A percentile compares a stretch with the other conserved stretches of the same genome.
phyloP scores from a whole-genome alignment of 2,888 invertebrate species.

The Thecocarcelia acutangulata region DNA sequence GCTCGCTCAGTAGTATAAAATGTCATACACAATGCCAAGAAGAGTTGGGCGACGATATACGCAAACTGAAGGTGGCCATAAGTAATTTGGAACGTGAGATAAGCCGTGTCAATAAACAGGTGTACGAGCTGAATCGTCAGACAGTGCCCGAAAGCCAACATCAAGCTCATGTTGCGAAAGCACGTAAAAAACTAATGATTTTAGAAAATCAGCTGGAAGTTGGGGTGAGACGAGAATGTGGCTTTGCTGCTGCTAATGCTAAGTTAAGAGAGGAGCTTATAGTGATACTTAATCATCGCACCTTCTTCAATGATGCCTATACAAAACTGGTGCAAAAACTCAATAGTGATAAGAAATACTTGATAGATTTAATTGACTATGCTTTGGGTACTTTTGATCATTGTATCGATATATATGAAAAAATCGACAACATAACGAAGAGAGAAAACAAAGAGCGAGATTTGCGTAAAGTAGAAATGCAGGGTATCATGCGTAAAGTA shows the following conservation, averaged over 20 bases:
- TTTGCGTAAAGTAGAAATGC: slow-evolving; percentile 77
- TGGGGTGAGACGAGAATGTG: slow-evolving; percentile 78
- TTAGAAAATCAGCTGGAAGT: slow-evolving; percentile 79
- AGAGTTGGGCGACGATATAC: slow-evolving; percentile 75
- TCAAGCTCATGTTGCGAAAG: slow-evolving; percentile 74
- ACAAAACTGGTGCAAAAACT: slow-evolving; percentile 78
- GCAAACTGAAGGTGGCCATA: slow-evolving; percentile 76
- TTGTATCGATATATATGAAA: slow-evolving; percentile 78
- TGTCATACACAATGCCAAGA: slow-evolving; percentile 79
- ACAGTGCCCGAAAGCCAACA: slow-evolving; percentile 80
- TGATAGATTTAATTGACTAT: slow-evolving; percentile 79
- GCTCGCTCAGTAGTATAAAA: slow-evolving; percentile 74
- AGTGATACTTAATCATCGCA: slow-evolving; percentile 76
- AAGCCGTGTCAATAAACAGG: slow-evolving; percentile 76
- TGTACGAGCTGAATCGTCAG: slow-evolving; percentile 77
- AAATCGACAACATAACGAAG: slow-evolving; percentile 76
- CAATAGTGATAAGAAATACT: slow-evolving; percentile 79
- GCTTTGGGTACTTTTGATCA: slow-evolving; percentile 79
- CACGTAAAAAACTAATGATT: slow-evolving; percentile 75
- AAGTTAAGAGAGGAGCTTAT: slow-evolving; percentile 76
- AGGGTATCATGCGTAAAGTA: slow-evolving; percentile 77
- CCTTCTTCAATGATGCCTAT: slow-evolving; percentile 78
- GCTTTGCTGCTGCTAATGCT: slow-evolving; percentile 76
- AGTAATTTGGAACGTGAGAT: slow-evolving; percentile 77
- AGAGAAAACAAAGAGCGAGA: slow-evolving; percentile 76